Evolutionary conservation across 1,140 invertebrate species (phyloP).

Genomic region (Cydia fagiglandana): DNA sequence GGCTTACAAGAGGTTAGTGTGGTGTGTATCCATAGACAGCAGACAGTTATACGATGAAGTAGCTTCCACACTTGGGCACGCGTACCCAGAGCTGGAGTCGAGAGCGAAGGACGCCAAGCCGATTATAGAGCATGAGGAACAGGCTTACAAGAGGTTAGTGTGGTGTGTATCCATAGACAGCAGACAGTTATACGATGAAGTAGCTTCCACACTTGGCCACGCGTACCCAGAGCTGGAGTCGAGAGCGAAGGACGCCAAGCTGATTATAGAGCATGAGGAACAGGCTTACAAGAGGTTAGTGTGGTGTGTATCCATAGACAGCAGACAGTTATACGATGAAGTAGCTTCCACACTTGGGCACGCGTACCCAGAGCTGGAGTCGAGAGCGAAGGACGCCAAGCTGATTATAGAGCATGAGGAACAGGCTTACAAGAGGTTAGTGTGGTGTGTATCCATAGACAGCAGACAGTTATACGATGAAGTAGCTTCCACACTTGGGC

Average conservation of each 20-base stretch:
- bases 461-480: no score
- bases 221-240: conserved; percentile 89
- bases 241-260: conserved; percentile 83
- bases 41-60: no score
- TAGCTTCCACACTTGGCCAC: conserved; percentile 84
- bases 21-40: no score
- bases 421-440: conserved; percentile 75
- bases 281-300: conserved; percentile 75
- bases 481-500: conserved; percentile 83
- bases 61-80: no score
- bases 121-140: no score
- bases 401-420: conserved; percentile 86
- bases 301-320: neutral
- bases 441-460: neutral
- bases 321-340: no score
- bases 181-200: neutral
- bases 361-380: conserved; percentile 90
- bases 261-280: conserved; percentile 86
- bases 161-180: neutral
- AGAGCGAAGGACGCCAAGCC: no score
- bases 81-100: no score
- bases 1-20: no score
- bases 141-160: neutral
- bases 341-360: conserved; percentile 83
- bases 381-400: conserved; percentile 83